These are phyloP conservation scores for Leucopsar rothschildi DNA, from an alignment of 2,113 vertebrate genomes.

Conservation along the genomic window DNA sequence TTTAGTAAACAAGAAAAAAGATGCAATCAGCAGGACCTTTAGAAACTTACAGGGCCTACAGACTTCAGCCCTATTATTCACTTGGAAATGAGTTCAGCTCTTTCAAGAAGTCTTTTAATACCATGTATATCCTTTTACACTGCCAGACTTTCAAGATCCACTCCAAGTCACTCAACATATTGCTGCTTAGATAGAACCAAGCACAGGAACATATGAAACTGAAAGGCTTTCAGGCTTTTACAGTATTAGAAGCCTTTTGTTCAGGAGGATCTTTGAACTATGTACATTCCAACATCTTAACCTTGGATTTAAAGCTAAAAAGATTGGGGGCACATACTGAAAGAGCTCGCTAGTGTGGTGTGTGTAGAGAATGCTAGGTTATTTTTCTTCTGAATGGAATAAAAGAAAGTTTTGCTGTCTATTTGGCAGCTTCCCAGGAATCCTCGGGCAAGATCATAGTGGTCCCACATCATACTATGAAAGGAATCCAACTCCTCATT, in stretches of 20 bases:
- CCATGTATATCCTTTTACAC: neutral
- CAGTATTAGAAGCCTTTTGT: slow-evolving; percentile 4
- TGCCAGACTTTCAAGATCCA: neutral
- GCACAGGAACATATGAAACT: neutral
- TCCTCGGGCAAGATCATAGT: neutral
- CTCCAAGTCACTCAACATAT: neutral
- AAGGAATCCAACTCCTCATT: neutral
- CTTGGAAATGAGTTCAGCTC: neutral
- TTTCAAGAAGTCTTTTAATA: slow-evolving; percentile 6
- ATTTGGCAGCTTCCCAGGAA: slow-evolving; percentile 28
- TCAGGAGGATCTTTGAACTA: neutral
- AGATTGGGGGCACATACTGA: neutral
- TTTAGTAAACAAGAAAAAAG: neutral
- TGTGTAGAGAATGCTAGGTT: neutral
- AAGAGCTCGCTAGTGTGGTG: neutral
- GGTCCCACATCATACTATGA: neutral
- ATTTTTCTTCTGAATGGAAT: slow-evolving; percentile 26
- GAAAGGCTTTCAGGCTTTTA: slow-evolving; percentile 4
- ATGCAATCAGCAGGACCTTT: neutral
- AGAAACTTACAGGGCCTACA: neutral
- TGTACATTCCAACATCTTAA: neutral
- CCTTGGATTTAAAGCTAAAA: slow-evolving; percentile 20
- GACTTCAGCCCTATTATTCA: neutral
- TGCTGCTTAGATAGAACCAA: slow-evolving; percentile 8
- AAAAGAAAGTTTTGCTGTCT: slow-evolving; percentile 23